A percentile compares a stretch with the other conserved stretches of the same genome.
phyloP scores from a whole-genome alignment of 2,888 invertebrate genomes.

The Athalia cordata region DNA sequence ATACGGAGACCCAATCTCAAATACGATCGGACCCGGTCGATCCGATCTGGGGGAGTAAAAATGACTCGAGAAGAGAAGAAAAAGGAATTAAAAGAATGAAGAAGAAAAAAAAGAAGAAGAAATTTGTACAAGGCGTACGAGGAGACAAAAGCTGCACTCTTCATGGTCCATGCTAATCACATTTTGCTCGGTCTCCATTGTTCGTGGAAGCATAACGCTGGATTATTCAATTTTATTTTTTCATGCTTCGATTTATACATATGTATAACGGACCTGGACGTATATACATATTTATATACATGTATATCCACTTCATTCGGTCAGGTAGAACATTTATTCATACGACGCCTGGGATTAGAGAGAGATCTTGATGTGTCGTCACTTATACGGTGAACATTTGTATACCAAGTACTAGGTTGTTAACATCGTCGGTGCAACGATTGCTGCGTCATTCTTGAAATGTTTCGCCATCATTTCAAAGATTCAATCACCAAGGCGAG shows the following conservation, averaged over 20 bases:
- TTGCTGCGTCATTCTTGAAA: constrained; percentile 22
- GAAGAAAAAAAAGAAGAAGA: not conserved
- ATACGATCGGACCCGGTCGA: constrained; percentile 25
- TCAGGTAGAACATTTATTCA: too few relatives aligned
- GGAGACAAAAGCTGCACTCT: not conserved
- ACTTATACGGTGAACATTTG: not conserved
- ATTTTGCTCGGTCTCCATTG: constrained; percentile 41
- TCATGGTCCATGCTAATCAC: constrained; percentile 37
- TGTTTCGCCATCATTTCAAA: constrained; percentile 20
- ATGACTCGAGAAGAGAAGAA: not conserved
- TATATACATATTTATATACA: too few relatives aligned
- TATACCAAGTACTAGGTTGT: constrained; percentile 20
- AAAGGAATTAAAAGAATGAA: not conserved
- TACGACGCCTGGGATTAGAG: not conserved
- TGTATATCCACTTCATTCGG: too few relatives aligned
- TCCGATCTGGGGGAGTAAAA: constrained; percentile 6
- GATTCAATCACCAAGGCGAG: constrained; percentile 20
- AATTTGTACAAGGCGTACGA: not conserved
- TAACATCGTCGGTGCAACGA: constrained; percentile 5
- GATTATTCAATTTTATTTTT: not conserved
- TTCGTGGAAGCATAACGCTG: constrained; percentile 29
- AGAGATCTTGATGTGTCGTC: constrained; percentile 16
- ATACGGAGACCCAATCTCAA: constrained; percentile 27
- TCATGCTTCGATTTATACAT: constrained; percentile 11
- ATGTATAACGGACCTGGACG: not conserved